Conservation (phyloP, 2,113 vertebrate species). For the Eretmochelys imbricata region DNA sequence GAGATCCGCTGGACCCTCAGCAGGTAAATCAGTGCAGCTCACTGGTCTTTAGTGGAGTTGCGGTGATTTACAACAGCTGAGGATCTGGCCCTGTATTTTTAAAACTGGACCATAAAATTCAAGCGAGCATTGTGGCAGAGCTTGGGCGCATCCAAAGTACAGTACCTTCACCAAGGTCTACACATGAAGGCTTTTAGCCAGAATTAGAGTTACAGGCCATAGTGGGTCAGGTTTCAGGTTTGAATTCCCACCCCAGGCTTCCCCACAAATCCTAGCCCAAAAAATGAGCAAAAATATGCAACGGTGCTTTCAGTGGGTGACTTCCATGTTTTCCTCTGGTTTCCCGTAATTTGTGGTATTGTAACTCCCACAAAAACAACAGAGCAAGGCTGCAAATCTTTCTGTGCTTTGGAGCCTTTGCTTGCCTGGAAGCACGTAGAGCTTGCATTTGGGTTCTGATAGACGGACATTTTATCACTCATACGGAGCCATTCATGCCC, state of each 20-base stretch:
- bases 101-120: background rate
- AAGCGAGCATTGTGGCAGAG: background rate
- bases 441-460: background rate
- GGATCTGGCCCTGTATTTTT: background rate
- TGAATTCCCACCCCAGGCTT: background rate
- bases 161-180: background rate
- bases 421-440: background rate
- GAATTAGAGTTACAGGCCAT: background rate
- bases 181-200: background rate
- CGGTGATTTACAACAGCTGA: background rate
- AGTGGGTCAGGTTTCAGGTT: background rate
- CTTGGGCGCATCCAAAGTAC: background rate
- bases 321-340: background rate
- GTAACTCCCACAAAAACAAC: background rate
- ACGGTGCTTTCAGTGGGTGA: background rate
- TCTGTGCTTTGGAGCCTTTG: background rate
- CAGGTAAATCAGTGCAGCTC: background rate
- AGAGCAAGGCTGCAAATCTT: background rate
- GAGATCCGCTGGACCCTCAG: background rate
- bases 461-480: background rate
- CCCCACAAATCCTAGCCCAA: background rate
- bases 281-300: slow-evolving; percentile 1
- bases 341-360: background rate
- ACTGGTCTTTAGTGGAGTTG: background rate
- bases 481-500: background rate